Percentiles rank a stretch among this genome's conserved stretches.
These are phyloP conservation scores for Andrena chrysosceles DNA, from an alignment of 2,888 invertebrate genomes.

Conservation along the genomic window DNA sequence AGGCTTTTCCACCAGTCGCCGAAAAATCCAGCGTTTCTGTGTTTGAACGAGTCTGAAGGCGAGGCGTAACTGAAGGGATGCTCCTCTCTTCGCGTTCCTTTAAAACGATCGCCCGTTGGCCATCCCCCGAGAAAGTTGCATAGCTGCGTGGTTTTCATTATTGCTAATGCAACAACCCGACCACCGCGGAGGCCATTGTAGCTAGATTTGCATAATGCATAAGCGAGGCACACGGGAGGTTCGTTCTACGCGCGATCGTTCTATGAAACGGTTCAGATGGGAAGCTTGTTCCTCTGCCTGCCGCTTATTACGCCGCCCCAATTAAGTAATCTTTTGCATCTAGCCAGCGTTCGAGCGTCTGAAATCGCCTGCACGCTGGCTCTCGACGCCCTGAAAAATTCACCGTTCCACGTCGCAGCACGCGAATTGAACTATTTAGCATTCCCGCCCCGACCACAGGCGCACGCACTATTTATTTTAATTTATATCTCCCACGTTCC, in stretches of 20 bases:
- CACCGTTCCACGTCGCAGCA: neutral
- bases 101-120: no score
- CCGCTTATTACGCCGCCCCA: slow-evolving; percentile 19
- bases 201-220: slow-evolving; percentile 66
- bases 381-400: slow-evolving; percentile 9
- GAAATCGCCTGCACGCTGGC: neutral
- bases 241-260: slow-evolving; percentile 32
- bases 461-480: slow-evolving; percentile 52
- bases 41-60: neutral
- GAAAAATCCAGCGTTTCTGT: neutral
- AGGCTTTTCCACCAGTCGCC: no score
- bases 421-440: slow-evolving; percentile 14
- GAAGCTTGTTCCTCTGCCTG: slow-evolving; percentile 17
- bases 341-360: neutral
- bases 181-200: slow-evolving; percentile 45
- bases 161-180: slow-evolving; percentile 61
- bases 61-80: neutral
- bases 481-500: slow-evolving; percentile 39
- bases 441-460: neutral
- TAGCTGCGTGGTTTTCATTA: slow-evolving; percentile 37
- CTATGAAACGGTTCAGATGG: slow-evolving; percentile 37
- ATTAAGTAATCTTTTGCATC: slow-evolving; percentile 23
- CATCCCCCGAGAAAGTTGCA: slow-evolving; percentile 3
- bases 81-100: slow-evolving; percentile 3
- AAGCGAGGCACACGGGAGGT: slow-evolving; percentile 30